Percentiles rank a stretch among this genome's conserved stretches.
phyloP scores from a whole-genome alignment of 2,797 vertebrate genomes.

The Tadarida brasiliensis region DNA sequence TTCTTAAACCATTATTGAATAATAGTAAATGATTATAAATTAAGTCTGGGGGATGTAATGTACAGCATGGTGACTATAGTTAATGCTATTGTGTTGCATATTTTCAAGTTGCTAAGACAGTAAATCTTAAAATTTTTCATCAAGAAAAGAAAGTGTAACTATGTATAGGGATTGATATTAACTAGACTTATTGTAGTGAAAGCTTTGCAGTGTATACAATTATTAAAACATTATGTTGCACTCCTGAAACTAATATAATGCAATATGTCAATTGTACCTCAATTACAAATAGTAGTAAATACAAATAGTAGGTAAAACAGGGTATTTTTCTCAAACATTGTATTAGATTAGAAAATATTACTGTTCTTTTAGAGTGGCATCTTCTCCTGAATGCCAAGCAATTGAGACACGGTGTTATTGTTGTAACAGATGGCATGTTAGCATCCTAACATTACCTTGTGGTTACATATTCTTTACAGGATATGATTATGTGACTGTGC shows the following conservation, averaged over 20 bases:
- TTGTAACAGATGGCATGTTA: background rate
- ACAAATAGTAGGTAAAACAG: background rate
- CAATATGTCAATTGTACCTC: background rate
- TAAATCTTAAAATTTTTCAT: background rate
- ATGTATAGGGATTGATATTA: background rate
- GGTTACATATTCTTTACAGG: background rate
- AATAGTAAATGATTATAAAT: background rate
- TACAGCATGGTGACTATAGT: background rate
- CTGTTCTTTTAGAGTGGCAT: background rate
- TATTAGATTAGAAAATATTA: conserved; percentile 27
- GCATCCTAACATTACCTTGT: background rate
- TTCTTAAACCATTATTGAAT: background rate
- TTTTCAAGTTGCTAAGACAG: background rate
- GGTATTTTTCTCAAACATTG: background rate
- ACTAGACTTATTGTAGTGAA: background rate
- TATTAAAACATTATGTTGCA: background rate
- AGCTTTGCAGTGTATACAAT: background rate
- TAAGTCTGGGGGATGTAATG: background rate
- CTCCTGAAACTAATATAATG: background rate
- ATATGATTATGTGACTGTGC: background rate
- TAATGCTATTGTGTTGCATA: background rate
- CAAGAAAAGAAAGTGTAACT: background rate
- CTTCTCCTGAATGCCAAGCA: conserved; percentile 15
- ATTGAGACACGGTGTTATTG: background rate
- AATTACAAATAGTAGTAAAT: background rate